Evolutionary conservation across 2,797 vertebrate genomes (phyloP).

Genomic region (Coreius guichenoti): DNA sequence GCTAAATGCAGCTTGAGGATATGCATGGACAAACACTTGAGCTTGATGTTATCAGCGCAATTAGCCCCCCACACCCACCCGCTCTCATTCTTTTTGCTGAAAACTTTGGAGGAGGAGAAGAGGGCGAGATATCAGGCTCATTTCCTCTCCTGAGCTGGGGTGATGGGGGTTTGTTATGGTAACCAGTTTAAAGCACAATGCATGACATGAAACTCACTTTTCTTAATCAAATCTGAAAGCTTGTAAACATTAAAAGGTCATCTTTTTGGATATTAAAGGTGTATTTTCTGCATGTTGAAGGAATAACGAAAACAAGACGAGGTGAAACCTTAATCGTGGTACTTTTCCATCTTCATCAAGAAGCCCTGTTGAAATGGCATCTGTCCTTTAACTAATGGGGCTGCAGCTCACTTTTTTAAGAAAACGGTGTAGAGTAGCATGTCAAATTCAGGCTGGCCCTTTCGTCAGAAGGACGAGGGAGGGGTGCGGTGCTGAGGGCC

Average conservation of each 20-base stretch:
- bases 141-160: constrained; percentile 45
- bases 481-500: constrained; percentile 46
- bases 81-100: constrained; percentile 14
- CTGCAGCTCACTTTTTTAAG: constrained; percentile 7
- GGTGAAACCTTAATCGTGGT: not conserved
- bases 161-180: constrained; percentile 50
- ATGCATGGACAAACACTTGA: constrained; percentile 52
- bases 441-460: constrained; percentile 17
- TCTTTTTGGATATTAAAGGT: too few species aligned
- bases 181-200: constrained; percentile 31
- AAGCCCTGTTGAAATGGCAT: not conserved
- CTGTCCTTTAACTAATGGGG: constrained; percentile 30
- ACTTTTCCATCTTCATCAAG: not conserved
- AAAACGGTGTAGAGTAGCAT: constrained; percentile 33
- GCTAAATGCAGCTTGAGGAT: constrained; percentile 43
- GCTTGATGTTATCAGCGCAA: constrained; percentile 54
- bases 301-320: not conserved
- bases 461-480: constrained; percentile 28
- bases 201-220: not conserved
- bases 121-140: constrained; percentile 31
- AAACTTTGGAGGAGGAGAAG: constrained; percentile 48
- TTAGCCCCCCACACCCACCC: constrained; percentile 24
- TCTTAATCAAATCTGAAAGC: not conserved
- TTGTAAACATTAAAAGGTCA: not conserved
- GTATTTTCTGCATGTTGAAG: not conserved